Evolutionary conservation across 2,113 vertebrate genomes (phyloP).

Genomic region (Nycticryphes semicollaris): DNA sequence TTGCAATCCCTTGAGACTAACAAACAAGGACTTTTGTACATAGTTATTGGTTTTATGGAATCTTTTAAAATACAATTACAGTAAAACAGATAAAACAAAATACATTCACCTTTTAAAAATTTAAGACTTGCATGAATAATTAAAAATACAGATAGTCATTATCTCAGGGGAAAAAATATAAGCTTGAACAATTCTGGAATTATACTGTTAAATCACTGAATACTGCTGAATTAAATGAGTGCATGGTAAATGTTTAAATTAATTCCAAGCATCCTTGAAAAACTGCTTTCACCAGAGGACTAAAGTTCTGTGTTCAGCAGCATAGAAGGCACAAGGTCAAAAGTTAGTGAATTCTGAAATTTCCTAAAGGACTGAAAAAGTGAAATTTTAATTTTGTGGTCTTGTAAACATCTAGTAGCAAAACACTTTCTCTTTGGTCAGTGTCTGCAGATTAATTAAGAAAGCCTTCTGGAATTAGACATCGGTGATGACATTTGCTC

Average conservation of each 20-base stretch:
- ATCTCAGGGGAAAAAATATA: background rate
- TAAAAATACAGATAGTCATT: background rate
- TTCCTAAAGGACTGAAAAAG: background rate
- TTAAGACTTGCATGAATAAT: background rate
- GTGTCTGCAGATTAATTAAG: background rate
- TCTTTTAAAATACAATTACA: background rate
- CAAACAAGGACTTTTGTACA: background rate
- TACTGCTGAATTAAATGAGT: background rate
- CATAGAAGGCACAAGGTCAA: background rate
- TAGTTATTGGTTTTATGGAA: background rate
- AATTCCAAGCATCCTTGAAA: background rate
- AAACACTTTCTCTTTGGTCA: background rate
- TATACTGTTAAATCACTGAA: background rate
- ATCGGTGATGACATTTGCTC: background rate
- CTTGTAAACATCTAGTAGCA: background rate
- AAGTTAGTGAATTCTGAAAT: background rate
- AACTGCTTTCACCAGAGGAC: background rate
- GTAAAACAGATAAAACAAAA: background rate
- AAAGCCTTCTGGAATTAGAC: background rate
- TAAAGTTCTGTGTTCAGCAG: background rate
- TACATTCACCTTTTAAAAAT: background rate
- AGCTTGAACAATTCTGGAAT: background rate
- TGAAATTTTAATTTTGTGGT: background rate
- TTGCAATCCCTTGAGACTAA: background rate
- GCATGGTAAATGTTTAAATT: background rate